These are phyloP conservation scores for Cheilinus undulatus DNA, from an alignment of 2,113 vertebrate genomes.

Conservation along the genomic window DNA sequence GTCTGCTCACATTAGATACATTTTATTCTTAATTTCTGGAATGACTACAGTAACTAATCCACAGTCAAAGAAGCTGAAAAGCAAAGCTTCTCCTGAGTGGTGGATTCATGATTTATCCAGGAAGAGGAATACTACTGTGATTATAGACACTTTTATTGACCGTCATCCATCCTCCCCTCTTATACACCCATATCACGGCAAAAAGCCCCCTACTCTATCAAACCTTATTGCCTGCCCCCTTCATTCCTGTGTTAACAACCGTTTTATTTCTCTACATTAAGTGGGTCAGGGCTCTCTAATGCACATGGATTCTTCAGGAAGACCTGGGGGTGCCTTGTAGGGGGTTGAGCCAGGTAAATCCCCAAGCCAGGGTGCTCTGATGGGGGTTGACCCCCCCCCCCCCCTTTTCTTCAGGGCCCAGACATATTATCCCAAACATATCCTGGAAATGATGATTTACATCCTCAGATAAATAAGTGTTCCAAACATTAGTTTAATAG, in stretches of 20 bases:
- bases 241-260: slow-evolving; percentile 36
- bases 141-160: slow-evolving; percentile 1
- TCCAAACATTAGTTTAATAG: slow-evolving; percentile 66
- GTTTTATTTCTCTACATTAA: slow-evolving; percentile 66
- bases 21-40: too few species aligned
- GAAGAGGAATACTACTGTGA: neutral
- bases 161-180: neutral
- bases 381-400: slow-evolving; percentile 40
- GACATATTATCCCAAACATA: slow-evolving; percentile 15
- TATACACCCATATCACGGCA: slow-evolving; percentile 6
- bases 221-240: slow-evolving; percentile 33
- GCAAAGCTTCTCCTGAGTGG: neutral
- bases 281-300: slow-evolving; percentile 36
- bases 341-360: slow-evolving; percentile 60
- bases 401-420: slow-evolving; percentile 14
- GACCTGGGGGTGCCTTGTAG: slow-evolving; percentile 35
- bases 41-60: too few species aligned
- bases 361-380: slow-evolving; percentile 18
- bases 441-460: slow-evolving; percentile 63
- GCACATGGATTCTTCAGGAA: slow-evolving; percentile 47
- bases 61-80: neutral
- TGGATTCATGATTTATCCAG: neutral
- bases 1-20: too few species aligned
- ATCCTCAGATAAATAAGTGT: slow-evolving; percentile 67
- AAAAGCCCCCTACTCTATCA: slow-evolving; percentile 24